Base-by-base conservation (phyloP, 2,797 vertebrate species). In the Pipistrellus kuhlii region DNA sequence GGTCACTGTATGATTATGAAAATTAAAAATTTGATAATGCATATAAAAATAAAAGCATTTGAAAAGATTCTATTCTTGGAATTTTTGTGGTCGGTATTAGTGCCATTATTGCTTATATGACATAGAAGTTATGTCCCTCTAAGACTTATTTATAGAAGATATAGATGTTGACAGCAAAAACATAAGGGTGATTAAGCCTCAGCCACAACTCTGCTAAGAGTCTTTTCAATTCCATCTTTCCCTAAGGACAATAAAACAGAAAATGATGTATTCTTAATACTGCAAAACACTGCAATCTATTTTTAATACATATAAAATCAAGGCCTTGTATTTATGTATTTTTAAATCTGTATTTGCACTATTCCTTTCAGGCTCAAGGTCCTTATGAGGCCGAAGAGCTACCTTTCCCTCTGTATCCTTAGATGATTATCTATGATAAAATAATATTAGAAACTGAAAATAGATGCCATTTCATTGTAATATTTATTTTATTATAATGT, bases 371-470 rank as follows among this genome's bases (percentile, higher is more conserved):
- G 23, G 59, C 17, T 86, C 35, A 41, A 51, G 18, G 53, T 53
- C 35, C 30, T 57, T n/a, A 84, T 17, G 15, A 92, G 41, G 84
- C 5, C n/a, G 55, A 77, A 62, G 46, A 94, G 12, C 7, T 73
- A 21, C 2, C 35, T 81, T 57, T 25, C 2, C 59, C 35, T 51
- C 57, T 20, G 18, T n/a, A 55, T 77, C 32, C 48, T 41, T 78
- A 85, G 20, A 59, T 48, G 32, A 88, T 89, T 72, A 76, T 15
- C 73, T 38, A 92, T 75, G 25, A 85, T 85, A 68, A 95, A 95
- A 85, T 11, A 84, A 87, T n/a, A 89, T 44, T 17, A 48, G 46
- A 92, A 83, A 88, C 18, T 86, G 38, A 32, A 87, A 87, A 51
- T 44, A 12, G 14, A 44, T 68, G 32, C 25, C 55, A 86, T 44